Conservation (phyloP, 2,888 invertebrate species). For the Apamea anceps region DNA sequence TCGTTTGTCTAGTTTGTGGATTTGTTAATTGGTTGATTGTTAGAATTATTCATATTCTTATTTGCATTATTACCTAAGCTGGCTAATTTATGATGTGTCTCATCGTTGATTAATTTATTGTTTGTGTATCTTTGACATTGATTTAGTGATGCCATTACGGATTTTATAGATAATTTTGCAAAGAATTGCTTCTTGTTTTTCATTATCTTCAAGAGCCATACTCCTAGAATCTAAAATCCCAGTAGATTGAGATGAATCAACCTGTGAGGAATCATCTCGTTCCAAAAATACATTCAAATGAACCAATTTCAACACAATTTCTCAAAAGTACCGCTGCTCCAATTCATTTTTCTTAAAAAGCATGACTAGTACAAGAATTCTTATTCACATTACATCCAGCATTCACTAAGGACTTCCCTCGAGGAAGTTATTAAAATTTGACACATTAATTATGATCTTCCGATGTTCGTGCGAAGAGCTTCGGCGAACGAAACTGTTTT, state of each 20-base stretch:
- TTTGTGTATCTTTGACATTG: constrained; percentile 1
- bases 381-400: constrained; percentile 22
- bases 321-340: neutral
- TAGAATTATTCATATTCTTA: constrained; percentile 31
- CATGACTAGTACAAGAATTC: constrained; percentile 17
- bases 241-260: neutral
- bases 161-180: neutral
- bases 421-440: constrained; percentile 65
- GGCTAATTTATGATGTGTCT: neutral
- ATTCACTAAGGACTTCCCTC: constrained; percentile 49
- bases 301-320: neutral
- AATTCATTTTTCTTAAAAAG: neutral
- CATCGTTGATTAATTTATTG: neutral
- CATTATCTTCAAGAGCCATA: neutral
- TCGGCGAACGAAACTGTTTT: constrained; percentile 32
- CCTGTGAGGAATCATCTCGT: neutral
- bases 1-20: constrained; percentile 35
- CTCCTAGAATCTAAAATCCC: neutral
- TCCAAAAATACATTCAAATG: neutral
- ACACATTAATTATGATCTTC: constrained; percentile 64
- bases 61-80: constrained; percentile 17
- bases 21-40: constrained; percentile 45
- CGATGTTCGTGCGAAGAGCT: constrained; percentile 42
- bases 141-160: neutral
- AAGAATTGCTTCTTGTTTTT: neutral